Conservation (phyloP, 2,888 invertebrate genomes). For the Lepidochrysops patricia region DNA sequence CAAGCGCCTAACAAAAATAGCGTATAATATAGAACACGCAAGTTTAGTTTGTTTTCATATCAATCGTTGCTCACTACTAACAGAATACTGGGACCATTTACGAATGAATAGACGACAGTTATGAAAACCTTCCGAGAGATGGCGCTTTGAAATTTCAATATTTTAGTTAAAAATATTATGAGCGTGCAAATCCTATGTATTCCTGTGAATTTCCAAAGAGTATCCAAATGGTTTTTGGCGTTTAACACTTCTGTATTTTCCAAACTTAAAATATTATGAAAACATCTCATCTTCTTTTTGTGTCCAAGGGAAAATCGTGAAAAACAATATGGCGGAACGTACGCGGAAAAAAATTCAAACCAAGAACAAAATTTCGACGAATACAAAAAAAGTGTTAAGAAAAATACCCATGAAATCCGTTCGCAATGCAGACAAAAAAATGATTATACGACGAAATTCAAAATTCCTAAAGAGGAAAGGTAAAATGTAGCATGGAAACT, state of each 20-base stretch:
- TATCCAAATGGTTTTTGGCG: too few relatives aligned
- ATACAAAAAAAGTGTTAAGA: slow-evolving; percentile 32
- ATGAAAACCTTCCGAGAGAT: neutral
- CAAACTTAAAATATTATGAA: neutral
- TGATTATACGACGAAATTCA: slow-evolving; percentile 44
- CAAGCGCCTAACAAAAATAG: neutral
- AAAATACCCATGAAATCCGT: slow-evolving; percentile 31
- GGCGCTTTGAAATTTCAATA: too few relatives aligned
- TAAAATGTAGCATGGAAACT: slow-evolving; percentile 31
- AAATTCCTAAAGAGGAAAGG: slow-evolving; percentile 61
- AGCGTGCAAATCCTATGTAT: too few relatives aligned
- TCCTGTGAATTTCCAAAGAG: too few relatives aligned
- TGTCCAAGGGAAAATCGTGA: slow-evolving; percentile 24
- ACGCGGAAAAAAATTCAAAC: slow-evolving; percentile 24
- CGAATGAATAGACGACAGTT: neutral
- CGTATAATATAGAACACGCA: neutral
- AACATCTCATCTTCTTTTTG: slow-evolving; percentile 9
- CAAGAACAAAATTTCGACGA: slow-evolving; percentile 21
- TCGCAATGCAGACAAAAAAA: slow-evolving; percentile 48
- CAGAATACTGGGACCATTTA: neutral
- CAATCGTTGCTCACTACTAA: neutral
- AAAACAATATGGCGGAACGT: slow-evolving; percentile 23
- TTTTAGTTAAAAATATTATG: too few relatives aligned
- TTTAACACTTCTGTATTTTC: neutral
- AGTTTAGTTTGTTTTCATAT: neutral